These are phyloP conservation scores for Cistogaster globosa DNA, from an alignment of 2,888 invertebrate genomes.

Conservation along the genomic window DNA sequence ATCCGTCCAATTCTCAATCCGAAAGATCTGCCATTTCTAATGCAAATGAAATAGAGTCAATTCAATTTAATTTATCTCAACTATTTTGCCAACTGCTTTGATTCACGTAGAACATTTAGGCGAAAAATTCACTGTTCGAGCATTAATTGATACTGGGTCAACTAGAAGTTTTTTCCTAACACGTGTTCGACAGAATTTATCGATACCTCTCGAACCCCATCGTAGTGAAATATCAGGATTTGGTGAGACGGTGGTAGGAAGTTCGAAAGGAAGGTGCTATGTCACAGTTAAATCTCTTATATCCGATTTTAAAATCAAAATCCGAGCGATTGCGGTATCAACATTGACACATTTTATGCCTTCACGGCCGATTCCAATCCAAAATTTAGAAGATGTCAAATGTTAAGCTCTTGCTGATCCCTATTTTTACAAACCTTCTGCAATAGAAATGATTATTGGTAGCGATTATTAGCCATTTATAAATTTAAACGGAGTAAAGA, in stretches of 20 bases:
- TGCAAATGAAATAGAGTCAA: too few species aligned
- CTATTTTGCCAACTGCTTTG: background rate
- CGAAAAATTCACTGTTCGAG: background rate
- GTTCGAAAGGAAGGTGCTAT: background rate
- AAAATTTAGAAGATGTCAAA: too few species aligned
- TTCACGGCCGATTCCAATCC: too few species aligned
- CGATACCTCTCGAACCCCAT: background rate
- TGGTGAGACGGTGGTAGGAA: background rate
- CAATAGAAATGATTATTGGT: too few species aligned
- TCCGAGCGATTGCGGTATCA: too few species aligned
- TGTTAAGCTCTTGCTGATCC: background rate
- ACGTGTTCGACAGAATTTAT: background rate
- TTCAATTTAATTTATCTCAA: too few species aligned
- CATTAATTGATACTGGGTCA: background rate
- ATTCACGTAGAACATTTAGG: background rate
- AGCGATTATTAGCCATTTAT: too few species aligned
- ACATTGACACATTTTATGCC: too few species aligned
- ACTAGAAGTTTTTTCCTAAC: background rate
- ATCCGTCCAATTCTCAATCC: too few species aligned
- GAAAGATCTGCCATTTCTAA: background rate
- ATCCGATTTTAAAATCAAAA: background rate
- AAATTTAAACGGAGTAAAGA: too few species aligned
- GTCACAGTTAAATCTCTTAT: background rate
- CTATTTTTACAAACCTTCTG: too few species aligned
- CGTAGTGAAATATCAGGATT: background rate